phyloP scores from a whole-genome alignment of 2,113 vertebrate species.

The Vulpes vulpes region DNA sequence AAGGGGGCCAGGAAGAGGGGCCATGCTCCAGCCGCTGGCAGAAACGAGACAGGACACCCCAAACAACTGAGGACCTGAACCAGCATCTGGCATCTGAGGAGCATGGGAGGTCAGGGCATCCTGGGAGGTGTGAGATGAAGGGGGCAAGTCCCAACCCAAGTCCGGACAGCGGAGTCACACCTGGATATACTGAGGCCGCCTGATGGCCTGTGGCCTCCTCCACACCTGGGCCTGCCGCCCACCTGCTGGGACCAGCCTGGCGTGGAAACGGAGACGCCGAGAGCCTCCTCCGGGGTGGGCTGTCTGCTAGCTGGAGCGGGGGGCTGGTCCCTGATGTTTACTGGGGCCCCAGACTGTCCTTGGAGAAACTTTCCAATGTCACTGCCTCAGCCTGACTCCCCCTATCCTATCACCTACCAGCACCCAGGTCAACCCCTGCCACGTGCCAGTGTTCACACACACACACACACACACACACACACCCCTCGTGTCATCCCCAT shows the following conservation, averaged over 20 bases:
- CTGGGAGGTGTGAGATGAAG: not conserved
- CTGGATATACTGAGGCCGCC: not conserved
- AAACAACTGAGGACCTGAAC: not conserved
- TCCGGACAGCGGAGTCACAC: not conserved
- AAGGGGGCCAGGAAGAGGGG: not conserved
- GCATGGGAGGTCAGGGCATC: not conserved
- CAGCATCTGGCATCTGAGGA: not conserved
- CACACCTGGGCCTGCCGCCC: rapidly evolving
- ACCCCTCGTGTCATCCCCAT: not conserved
- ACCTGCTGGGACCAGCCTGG: not conserved
- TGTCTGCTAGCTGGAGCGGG: not conserved
- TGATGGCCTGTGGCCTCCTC: not conserved
- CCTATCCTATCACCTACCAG: not conserved
- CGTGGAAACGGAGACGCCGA: not conserved
- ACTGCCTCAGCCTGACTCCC: not conserved
- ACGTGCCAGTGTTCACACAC: not conserved
- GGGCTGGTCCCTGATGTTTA: not conserved
- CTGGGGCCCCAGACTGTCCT: not conserved
- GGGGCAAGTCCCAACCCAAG: not conserved
- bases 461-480: too few species aligned
- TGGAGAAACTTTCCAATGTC: too few species aligned
- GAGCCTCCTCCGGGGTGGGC: not conserved
- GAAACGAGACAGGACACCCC: not conserved
- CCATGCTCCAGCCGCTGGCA: not conserved
- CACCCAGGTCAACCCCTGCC: not conserved